Conservation (phyloP, 2,113 vertebrate species). For the Falco punctatus region DNA sequence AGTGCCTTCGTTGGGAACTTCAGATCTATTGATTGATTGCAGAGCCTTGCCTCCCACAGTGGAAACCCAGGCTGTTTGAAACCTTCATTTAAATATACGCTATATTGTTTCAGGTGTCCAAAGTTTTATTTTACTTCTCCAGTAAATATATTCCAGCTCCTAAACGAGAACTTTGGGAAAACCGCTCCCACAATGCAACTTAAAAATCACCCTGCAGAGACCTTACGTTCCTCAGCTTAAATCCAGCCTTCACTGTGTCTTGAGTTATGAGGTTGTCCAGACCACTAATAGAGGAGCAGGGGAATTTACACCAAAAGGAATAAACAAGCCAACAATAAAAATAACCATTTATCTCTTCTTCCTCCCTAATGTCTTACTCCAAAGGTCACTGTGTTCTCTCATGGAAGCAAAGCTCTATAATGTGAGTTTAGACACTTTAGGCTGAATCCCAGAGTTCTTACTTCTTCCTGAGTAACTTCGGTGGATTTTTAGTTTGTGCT, state of each 20-base stretch:
- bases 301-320: conserved; percentile 61
- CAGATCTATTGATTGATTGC: not conserved
- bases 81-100: not conserved
- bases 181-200: conserved; percentile 35
- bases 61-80: not conserved
- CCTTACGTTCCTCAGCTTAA: conserved; percentile 15
- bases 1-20: not conserved
- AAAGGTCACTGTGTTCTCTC: conserved; percentile 50
- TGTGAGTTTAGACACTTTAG: not conserved
- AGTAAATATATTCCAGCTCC: conserved; percentile 40
- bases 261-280: conserved; percentile 65
- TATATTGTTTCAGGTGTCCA: conserved; percentile 63
- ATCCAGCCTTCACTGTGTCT: conserved; percentile 47
- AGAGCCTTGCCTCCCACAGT: not conserved
- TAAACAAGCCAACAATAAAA: conserved; percentile 68
- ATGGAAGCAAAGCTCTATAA: conserved; percentile 2
- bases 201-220: conserved; percentile 47
- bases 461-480: not conserved
- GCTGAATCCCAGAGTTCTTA: not conserved
- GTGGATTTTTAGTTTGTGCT: not conserved
- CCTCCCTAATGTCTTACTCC: conserved; percentile 19
- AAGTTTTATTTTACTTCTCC: conserved; percentile 45
- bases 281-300: conserved; percentile 39
- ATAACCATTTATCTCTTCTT: conserved; percentile 63
- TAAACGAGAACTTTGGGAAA: conserved; percentile 33